phyloP scores from a whole-genome alignment of 2,888 invertebrate species.

The Ormyrus nitidulus region DNA sequence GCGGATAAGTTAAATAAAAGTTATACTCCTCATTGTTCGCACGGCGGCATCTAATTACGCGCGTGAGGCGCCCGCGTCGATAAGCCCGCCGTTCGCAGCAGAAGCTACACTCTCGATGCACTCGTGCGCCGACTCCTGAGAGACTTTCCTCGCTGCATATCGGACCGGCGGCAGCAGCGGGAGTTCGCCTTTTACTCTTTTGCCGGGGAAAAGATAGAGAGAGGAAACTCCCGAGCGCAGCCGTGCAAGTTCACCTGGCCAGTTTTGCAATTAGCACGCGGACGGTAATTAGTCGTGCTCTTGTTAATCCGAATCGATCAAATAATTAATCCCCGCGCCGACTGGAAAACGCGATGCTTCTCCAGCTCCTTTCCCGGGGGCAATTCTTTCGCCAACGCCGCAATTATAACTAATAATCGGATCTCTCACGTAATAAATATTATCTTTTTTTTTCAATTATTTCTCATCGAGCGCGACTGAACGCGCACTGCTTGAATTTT shows the following conservation, averaged over 20 bases:
- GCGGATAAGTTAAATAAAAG: constrained; percentile 73
- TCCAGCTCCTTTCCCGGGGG: constrained; percentile 21
- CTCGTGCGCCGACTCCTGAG: constrained; percentile 21
- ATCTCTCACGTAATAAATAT: not conserved
- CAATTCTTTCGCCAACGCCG: constrained; percentile 1
- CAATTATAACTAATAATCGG: constrained; percentile 48
- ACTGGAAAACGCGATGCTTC: not conserved
- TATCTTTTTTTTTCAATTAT: not conserved
- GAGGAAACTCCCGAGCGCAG: not conserved
- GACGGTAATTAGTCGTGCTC: constrained; percentile 54
- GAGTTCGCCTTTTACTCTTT: not conserved
- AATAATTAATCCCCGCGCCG: constrained; percentile 35
- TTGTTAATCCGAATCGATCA: constrained; percentile 56
- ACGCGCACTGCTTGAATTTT: no score
- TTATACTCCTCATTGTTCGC: constrained; percentile 72
- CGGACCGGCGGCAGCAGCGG: not conserved
- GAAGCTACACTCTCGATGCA: constrained; percentile 21
- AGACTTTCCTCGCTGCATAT: no score
- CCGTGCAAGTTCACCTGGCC: constrained; percentile 61
- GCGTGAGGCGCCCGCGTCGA: constrained; percentile 58
- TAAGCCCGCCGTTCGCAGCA: constrained; percentile 29
- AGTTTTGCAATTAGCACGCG: constrained; percentile 50
- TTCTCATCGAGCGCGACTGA: not conserved
- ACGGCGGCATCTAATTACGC: constrained; percentile 71
- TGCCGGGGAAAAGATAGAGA: constrained; percentile 4